A percentile compares a stretch with the other conserved stretches of the same genome.
Conservation (phyloP, 1,140 invertebrate species). For the Belonocnema kinseyi region DNA sequence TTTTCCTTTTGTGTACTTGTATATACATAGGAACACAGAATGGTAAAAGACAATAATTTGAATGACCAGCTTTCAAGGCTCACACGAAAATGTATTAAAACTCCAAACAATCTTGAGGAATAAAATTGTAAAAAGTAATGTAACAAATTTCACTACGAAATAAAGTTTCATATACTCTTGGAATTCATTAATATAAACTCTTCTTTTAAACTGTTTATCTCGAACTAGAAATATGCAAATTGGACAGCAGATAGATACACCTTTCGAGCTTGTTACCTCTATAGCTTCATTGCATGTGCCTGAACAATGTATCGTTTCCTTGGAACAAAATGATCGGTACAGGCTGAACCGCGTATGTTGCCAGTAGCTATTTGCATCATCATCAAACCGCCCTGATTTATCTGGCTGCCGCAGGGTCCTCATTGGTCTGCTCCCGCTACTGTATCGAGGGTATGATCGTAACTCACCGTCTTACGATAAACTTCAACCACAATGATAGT, state of each 20-base stretch:
- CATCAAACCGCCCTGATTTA: slow-evolving; percentile 60
- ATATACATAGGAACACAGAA: too few species aligned
- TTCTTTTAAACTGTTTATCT: too few species aligned
- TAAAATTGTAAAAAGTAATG: background rate
- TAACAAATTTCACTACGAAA: background rate
- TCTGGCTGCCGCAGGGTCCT: slow-evolving; percentile 53
- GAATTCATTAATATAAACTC: slow-evolving; percentile 7
- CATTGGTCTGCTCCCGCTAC: slow-evolving; percentile 54
- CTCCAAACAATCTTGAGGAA: too few species aligned
- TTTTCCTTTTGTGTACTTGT: too few species aligned
- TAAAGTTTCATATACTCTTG: slow-evolving; percentile 18
- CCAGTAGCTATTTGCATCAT: slow-evolving; percentile 64
- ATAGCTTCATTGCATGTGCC: slow-evolving; percentile 41
- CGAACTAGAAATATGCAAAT: slow-evolving; percentile 40
- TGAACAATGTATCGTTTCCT: slow-evolving; percentile 43
- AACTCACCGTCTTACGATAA: slow-evolving; percentile 8
- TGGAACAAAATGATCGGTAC: slow-evolving; percentile 43
- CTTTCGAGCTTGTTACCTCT: slow-evolving; percentile 39
- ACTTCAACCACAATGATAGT: background rate
- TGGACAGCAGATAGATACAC: slow-evolving; percentile 40
- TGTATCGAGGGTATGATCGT: slow-evolving; percentile 50
- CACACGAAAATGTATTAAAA: too few species aligned
- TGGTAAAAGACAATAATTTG: too few species aligned
- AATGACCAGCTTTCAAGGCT: too few species aligned
- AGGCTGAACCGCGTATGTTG: slow-evolving; percentile 40